phyloP scores from a whole-genome alignment of 2,113 vertebrate genomes.

The Strix uralensis region DNA sequence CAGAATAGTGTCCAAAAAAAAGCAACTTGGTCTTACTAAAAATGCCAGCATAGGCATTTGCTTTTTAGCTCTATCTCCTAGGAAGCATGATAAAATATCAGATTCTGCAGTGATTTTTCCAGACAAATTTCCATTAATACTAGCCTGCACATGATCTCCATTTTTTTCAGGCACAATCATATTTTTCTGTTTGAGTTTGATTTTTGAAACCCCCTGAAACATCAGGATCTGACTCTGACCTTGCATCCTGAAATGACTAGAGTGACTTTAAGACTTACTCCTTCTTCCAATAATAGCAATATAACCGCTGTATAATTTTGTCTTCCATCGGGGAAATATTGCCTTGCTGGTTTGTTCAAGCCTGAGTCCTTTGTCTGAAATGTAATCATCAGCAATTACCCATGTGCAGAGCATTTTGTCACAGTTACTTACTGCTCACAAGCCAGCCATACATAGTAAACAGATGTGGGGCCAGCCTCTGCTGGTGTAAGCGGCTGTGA shows the following conservation, averaged over 20 bases:
- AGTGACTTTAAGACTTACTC: background rate
- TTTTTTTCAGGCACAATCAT: background rate
- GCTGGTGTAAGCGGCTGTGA: background rate
- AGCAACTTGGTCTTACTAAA: background rate
- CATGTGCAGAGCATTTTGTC: slow-evolving; percentile 13
- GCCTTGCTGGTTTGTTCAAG: background rate
- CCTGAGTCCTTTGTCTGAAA: background rate
- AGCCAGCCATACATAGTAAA: background rate
- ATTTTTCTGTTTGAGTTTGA: background rate
- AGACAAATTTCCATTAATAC: background rate
- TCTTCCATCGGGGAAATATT: background rate
- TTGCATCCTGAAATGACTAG: fast-evolving
- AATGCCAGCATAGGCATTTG: background rate
- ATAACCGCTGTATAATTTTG: background rate
- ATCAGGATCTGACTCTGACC: background rate
- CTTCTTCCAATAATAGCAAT: background rate
- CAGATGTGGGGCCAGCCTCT: background rate
- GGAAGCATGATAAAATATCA: background rate
- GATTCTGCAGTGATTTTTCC: background rate
- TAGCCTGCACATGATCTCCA: background rate
- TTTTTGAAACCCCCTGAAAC: background rate
- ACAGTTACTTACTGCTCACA: background rate
- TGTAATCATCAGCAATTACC: slow-evolving; percentile 26
- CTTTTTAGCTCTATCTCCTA: background rate
- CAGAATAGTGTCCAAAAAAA: background rate